Conservation (phyloP, 1,140 invertebrate species). For the Drepana arcuata region DNA sequence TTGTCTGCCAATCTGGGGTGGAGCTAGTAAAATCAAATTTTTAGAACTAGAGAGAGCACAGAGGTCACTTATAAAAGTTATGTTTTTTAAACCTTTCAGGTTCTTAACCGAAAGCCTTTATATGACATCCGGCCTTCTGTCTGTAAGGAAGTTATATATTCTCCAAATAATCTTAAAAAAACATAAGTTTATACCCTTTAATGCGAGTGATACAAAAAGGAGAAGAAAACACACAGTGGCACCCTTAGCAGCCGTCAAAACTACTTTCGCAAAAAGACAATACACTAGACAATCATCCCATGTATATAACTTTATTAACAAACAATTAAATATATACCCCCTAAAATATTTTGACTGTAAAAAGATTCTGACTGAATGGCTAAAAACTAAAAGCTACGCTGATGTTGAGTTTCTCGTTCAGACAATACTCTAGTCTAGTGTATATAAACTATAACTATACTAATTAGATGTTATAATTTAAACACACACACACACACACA, state of each 20-base stretch:
- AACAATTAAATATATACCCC: slow-evolving; percentile 6
- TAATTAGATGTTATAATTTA: too few species aligned
- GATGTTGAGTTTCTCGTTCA: too few species aligned
- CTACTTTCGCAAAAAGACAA: slow-evolving; percentile 7
- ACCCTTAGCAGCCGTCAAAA: not conserved
- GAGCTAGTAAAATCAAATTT: slow-evolving; percentile 4
- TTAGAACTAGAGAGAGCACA: slow-evolving; percentile 5
- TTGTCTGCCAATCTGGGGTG: slow-evolving; percentile 5
- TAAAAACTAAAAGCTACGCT: too few species aligned
- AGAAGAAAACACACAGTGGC: slow-evolving; percentile 1
- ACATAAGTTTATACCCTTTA: slow-evolving; percentile 4
- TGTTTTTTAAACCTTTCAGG: slow-evolving; percentile 4
- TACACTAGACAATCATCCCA: slow-evolving; percentile 2
- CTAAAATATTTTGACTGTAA: slow-evolving; percentile 3
- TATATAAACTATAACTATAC: too few species aligned
- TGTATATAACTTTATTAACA: slow-evolving; percentile 8
- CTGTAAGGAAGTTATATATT: slow-evolving; percentile 4
- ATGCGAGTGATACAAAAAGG: not conserved
- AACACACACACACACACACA: too few species aligned
- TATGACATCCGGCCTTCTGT: not conserved
- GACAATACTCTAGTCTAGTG: too few species aligned
- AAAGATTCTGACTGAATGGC: slow-evolving; percentile 3
- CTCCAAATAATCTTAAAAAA: slow-evolving; percentile 1
- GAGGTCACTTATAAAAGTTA: slow-evolving; percentile 5
- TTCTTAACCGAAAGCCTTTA: slow-evolving; percentile 4